Evolutionary conservation across 2,888 invertebrate species (phyloP), one percentile per base, ranked within the genome.

Genomic region (Adelognathus sp.): DNA sequence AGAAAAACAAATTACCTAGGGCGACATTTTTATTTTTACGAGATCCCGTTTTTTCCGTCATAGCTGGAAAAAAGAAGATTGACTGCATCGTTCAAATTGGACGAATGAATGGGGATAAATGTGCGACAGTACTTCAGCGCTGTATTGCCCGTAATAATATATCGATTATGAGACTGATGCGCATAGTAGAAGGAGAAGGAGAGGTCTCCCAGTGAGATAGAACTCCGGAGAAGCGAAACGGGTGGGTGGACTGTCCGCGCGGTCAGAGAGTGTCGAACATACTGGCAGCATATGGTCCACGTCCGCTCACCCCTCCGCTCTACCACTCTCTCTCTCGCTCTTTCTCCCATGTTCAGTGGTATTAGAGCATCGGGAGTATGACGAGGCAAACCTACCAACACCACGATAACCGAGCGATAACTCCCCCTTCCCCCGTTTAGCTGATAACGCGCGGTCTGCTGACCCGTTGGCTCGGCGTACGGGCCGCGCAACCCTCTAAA

Each of bases 121-220:
- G 58, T 29, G 29, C 52, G 61, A 41, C 54, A 44, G 50, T n/a
- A 66, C 76, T 76, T 66, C 29, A 36, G 33, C 46, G 50, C 44
- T 77, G 71, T 82, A 74, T 79, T 77, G 82, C 14, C n/a, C 11
- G 85, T 85, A 88, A 89, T 90, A 87, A 90, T 89, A 89, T 88
- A 89, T 90, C 89, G 90, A 91, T 89, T 88, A 88, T 84, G 87
- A 87, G 79, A 81, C 70, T 86, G 85, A 86, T 82, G 82, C 67
- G 63, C 50, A 70, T 66, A 58, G 70, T 58, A 71, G 81, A 72
- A 58, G 63, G 69, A 69, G 66, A 69, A 77, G 54, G 69, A 80
- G 79, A 81, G 52, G 74, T 75, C 11, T 50, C 18, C 11, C 21
- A 24, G 24, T 24, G 46, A 50, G 46, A 21, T 50, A 50, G 46